phyloP scores from a whole-genome alignment of 2,888 invertebrate genomes.

The Tricholauxania praeusta region DNA sequence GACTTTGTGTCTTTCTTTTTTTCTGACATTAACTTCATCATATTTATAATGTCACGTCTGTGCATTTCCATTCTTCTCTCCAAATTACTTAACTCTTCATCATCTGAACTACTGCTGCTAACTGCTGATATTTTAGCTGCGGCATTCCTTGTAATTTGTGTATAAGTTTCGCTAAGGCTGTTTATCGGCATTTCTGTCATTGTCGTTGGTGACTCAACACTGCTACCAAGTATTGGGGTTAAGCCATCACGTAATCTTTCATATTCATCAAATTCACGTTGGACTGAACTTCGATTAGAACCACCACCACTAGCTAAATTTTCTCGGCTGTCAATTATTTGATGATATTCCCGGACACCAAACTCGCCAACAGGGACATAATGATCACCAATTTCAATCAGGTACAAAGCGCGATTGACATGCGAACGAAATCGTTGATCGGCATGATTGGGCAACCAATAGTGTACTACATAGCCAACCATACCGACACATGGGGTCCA shows the following conservation, averaged over 20 bases:
- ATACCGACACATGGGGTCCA: slow-evolving; percentile 93
- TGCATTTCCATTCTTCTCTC: slow-evolving; percentile 44
- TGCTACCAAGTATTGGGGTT: slow-evolving; percentile 54
- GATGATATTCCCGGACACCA: slow-evolving; percentile 77
- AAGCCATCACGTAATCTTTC: slow-evolving; percentile 50
- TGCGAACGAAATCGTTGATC: slow-evolving; percentile 90
- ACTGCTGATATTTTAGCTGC: slow-evolving; percentile 56
- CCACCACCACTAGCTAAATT: slow-evolving; percentile 45
- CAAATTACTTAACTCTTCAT: slow-evolving; percentile 53
- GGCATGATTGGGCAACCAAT: slow-evolving; percentile 93
- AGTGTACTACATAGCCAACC: slow-evolving; percentile 94
- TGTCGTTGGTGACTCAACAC: slow-evolving; percentile 49
- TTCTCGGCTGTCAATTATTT: slow-evolving; percentile 54
- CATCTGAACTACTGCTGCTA: slow-evolving; percentile 61
- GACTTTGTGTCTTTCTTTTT: slow-evolving; percentile 48
- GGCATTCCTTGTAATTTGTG: not conserved
- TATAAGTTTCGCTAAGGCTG: slow-evolving; percentile 11
- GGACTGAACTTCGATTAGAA: slow-evolving; percentile 58
- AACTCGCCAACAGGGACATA: slow-evolving; percentile 94
- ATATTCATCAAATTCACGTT: slow-evolving; percentile 56
- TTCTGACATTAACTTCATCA: slow-evolving; percentile 61
- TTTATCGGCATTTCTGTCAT: slow-evolving; percentile 25
- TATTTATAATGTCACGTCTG: slow-evolving; percentile 53
- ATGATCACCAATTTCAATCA: slow-evolving; percentile 92
- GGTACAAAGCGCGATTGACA: slow-evolving; percentile 89